These are phyloP conservation scores for Gobiocypris rarus DNA, from an alignment of 2,113 vertebrate species.

Conservation along the genomic window DNA sequence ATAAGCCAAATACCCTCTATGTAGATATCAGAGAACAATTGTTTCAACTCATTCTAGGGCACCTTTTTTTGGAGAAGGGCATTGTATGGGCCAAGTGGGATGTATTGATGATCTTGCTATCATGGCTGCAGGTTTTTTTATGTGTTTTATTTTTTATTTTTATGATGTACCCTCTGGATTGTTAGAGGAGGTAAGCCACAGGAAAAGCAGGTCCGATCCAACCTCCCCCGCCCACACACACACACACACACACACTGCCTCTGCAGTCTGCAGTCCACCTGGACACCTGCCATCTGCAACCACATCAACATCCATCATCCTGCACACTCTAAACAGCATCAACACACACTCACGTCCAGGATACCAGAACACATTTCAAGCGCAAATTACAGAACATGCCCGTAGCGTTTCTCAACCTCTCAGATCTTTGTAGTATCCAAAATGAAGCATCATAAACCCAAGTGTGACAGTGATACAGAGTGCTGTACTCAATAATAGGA, in stretches of 20 bases:
- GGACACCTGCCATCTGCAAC: constrained; percentile 44
- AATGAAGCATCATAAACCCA: constrained; percentile 20
- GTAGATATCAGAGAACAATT: too few relatives aligned
- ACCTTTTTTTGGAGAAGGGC: neutral
- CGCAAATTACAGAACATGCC: constrained; percentile 20
- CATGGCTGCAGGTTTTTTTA: neutral
- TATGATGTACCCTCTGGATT: constrained; percentile 44
- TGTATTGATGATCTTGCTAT: neutral
- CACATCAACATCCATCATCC: constrained; percentile 52
- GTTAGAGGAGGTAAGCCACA: constrained; percentile 29
- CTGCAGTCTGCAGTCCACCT: constrained; percentile 31
- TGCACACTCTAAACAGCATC: constrained; percentile 30
- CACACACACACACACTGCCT: neutral
- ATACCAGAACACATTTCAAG: constrained; percentile 28
- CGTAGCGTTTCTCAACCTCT: constrained; percentile 8
- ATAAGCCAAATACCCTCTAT: too few relatives aligned
- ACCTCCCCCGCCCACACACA: too few relatives aligned
- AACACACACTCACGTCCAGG: constrained; percentile 33
- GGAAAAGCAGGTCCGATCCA: constrained; percentile 16
- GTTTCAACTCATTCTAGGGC: too few relatives aligned
- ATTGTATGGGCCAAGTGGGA: neutral
- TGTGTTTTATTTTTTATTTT: too few relatives aligned
- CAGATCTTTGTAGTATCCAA: constrained; percentile 21
- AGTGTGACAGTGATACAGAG: neutral
- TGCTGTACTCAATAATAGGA: neutral